Evolutionary conservation across 1,140 invertebrate genomes (phyloP).

Genomic region (Drosophila lini): DNA sequence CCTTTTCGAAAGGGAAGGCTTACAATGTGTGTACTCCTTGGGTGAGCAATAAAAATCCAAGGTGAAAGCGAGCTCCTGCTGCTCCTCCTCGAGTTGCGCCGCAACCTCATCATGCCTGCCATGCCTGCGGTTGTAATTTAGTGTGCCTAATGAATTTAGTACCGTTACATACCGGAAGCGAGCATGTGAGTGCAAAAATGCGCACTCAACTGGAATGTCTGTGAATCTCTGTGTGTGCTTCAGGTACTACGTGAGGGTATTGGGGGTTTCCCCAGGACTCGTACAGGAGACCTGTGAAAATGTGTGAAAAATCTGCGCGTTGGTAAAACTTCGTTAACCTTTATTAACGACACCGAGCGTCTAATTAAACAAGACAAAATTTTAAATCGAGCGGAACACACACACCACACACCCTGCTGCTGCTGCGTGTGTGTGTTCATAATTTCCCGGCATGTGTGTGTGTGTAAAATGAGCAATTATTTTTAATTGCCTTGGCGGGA

Average conservation of each 20-base stretch:
- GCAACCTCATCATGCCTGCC: conserved; percentile 57
- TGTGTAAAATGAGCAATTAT: conserved; percentile 72
- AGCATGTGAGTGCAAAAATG: conserved; percentile 81
- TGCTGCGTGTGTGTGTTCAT: conserved; percentile 53
- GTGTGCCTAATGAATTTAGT: conserved; percentile 83
- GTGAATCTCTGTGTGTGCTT: conserved; percentile 32
- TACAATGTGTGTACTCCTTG: conserved; percentile 60
- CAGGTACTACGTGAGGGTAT: conserved; percentile 16
- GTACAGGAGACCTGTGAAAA: conserved; percentile 37
- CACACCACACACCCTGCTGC: neutral
- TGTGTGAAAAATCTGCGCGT: conserved; percentile 77
- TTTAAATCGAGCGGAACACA: conserved; percentile 42
- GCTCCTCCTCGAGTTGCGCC: conserved; percentile 14
- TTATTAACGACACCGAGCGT: conserved; percentile 73
- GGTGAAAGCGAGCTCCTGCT: conserved; percentile 17
- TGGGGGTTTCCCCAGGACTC: conserved; percentile 13
- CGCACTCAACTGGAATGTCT: conserved; percentile 69
- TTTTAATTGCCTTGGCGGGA: conserved; percentile 65
- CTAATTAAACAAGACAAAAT: conserved; percentile 75
- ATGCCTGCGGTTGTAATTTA: conserved; percentile 78
- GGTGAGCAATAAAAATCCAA: conserved; percentile 46
- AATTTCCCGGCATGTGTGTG: conserved; percentile 42
- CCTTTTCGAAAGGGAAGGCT: conserved; percentile 18
- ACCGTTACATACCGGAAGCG: conserved; percentile 76
- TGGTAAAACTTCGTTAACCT: conserved; percentile 77